These are phyloP conservation scores for Malacoctenus gilli DNA, from an alignment of 2,797 vertebrate genomes.

Conservation along the genomic window DNA sequence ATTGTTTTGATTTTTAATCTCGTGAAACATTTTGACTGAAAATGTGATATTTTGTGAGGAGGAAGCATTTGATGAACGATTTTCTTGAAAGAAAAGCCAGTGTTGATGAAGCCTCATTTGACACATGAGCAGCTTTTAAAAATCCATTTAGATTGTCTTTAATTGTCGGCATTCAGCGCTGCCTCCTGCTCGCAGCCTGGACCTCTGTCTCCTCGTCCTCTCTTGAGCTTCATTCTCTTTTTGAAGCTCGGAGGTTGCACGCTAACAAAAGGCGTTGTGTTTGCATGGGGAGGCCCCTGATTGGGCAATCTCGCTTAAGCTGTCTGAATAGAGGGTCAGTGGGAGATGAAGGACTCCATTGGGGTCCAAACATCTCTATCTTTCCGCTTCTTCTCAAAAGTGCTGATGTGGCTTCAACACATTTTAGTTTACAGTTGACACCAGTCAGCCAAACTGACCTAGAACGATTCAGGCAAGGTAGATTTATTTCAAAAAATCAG, in stretches of 20 bases:
- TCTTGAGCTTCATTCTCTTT: slow-evolving; percentile 69
- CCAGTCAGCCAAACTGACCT: slow-evolving; percentile 22
- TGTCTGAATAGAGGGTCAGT: slow-evolving; percentile 80
- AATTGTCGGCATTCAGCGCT: slow-evolving; percentile 69
- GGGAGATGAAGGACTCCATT: slow-evolving; percentile 75
- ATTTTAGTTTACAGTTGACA: not conserved
- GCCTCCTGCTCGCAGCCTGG: slow-evolving; percentile 52
- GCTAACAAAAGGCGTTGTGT: slow-evolving; percentile 83
- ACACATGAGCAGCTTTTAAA: slow-evolving; percentile 50
- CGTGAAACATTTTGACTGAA: no score
- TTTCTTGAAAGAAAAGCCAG: slow-evolving; percentile 3
- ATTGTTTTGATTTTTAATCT: no score
- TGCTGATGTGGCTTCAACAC: slow-evolving; percentile 18
- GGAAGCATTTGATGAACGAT: slow-evolving; percentile 23
- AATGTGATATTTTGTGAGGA: slow-evolving; percentile 6
- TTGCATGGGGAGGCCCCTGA: slow-evolving; percentile 81
- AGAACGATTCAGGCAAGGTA: not conserved
- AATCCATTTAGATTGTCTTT: slow-evolving; percentile 58
- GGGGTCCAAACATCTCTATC: slow-evolving; percentile 76
- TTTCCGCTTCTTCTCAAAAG: slow-evolving; percentile 44
- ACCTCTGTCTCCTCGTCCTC: slow-evolving; percentile 63
- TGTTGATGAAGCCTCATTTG: slow-evolving; percentile 25
- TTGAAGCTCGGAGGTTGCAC: slow-evolving; percentile 65
- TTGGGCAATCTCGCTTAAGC: slow-evolving; percentile 82
- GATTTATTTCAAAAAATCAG: no score